Evolutionary conservation across 2,113 vertebrate species (phyloP).

Genomic region (Melanotaenia duboulayi): DNA sequence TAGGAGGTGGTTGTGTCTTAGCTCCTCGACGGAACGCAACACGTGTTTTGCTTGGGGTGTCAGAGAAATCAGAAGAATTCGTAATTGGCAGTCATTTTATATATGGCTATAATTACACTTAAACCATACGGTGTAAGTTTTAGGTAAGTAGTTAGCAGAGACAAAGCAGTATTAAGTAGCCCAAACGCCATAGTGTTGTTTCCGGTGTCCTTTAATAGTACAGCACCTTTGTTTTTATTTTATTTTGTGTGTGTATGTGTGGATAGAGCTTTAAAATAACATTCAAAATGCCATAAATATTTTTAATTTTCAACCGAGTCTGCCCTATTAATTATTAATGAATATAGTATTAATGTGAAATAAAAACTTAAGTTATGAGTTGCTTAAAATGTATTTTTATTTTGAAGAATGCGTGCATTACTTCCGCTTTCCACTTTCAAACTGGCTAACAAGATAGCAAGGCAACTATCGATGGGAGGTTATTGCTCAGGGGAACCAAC

Average conservation of each 20-base stretch:
- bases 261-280: no score
- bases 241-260: no score
- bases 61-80: background rate
- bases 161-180: background rate
- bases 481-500: constrained; percentile 28
- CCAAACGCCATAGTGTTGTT: background rate
- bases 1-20: constrained; percentile 8
- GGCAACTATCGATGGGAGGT: constrained; percentile 21
- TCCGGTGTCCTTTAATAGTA: constrained; percentile 50
- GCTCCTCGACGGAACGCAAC: no score
- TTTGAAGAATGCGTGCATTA: background rate
- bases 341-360: no score
- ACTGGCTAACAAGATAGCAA: background rate
- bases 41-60: background rate
- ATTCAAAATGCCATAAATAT: no score
- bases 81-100: rapidly evolving
- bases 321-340: background rate
- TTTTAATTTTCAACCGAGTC: background rate
- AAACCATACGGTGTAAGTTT: constrained; percentile 43
- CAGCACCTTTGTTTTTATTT: no score
- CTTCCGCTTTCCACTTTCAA: background rate
- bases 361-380: no score
- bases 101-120: background rate
- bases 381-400: constrained; percentile 29
- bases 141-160: constrained; percentile 50